These are phyloP conservation scores for Philonicus albiceps DNA, from an alignment of 2,888 invertebrate species.

Conservation along the genomic window DNA sequence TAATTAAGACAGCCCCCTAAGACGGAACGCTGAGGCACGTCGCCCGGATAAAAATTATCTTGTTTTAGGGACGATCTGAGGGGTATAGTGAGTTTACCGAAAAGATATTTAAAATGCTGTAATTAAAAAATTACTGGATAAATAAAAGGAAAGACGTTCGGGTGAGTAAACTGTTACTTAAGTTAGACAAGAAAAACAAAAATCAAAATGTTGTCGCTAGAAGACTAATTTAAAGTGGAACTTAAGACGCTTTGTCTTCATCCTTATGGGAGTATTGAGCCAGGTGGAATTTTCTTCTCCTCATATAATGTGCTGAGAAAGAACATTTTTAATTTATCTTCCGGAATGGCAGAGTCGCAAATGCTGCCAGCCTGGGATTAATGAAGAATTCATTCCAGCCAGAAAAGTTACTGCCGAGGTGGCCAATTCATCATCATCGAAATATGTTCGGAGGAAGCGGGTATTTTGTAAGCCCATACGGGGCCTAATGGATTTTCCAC, in stretches of 20 bases:
- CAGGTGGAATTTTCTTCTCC: not conserved
- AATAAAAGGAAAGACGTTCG: not conserved
- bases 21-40: not conserved
- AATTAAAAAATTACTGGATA: not conserved
- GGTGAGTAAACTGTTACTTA: not conserved
- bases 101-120: not conserved
- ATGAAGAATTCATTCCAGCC: conserved; percentile 13
- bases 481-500: conserved; percentile 27
- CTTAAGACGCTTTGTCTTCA: not conserved
- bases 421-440: conserved; percentile 24
- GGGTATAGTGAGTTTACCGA: not conserved
- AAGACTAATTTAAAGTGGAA: not conserved
- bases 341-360: not conserved
- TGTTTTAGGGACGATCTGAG: not conserved
- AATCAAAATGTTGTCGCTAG: not conserved
- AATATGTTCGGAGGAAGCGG: not conserved
- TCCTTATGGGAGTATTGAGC: not conserved
- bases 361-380: not conserved
- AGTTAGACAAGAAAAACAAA: not conserved
- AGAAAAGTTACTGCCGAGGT: not conserved
- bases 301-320: not conserved
- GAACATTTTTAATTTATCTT: not conserved
- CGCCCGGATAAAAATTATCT: not conserved
- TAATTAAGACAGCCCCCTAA: not conserved
- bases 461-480: conserved; percentile 8